Evolutionary conservation across 2,797 vertebrate species (phyloP), one percentile per base, ranked within the genome.

Genomic region (Poliocrania exsul): DNA sequence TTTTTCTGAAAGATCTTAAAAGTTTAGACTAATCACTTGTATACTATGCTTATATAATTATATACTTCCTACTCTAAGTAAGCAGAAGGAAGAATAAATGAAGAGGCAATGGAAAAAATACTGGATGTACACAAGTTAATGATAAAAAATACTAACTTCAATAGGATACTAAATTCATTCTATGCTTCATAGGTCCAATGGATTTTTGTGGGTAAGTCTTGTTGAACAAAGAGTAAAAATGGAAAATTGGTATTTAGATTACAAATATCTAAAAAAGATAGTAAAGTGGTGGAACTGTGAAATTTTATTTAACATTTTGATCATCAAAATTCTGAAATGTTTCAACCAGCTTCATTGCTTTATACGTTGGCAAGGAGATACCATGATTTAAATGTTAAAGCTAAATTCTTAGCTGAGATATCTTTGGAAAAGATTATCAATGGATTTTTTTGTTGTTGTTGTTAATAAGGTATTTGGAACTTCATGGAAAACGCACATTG

Each of bases 351-450:
- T 69, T 94, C 82, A 53, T 79, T 64, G 25, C 67, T 86, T 74
- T 28, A 11, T 37, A 51, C 17, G 13, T 79, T 91, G 81, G 69
- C 81, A 94, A 74, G 65, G 28, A 83, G 16, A 61, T 44, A 79
- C 12, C n/a, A 71, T 20, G 6, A 9, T 87, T 83, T 87, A 93
- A 95, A 96, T 81, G 84, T 74, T 88, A 91, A 44, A 74, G 25
- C 13, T 78, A 65, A 13, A 20, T 74, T 95, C 65, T 65, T 86
- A 85, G 46, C 25, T 56, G 40, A 61, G 46, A 42, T 85, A 61
- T 65, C 69, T 83, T 75, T 74, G 44, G 65, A 85, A 92, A 31
- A 81, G 2, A 56, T 78, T 81, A 80, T 65, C 31, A 86, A 89
- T 62, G 5, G 82, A 67, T 28, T 50, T 58, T 28, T 37, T 61